Percentiles rank a stretch among this genome's conserved stretches.
phyloP scores from a whole-genome alignment of 2,888 invertebrate species.

The Drosophila stalkeri region DNA sequence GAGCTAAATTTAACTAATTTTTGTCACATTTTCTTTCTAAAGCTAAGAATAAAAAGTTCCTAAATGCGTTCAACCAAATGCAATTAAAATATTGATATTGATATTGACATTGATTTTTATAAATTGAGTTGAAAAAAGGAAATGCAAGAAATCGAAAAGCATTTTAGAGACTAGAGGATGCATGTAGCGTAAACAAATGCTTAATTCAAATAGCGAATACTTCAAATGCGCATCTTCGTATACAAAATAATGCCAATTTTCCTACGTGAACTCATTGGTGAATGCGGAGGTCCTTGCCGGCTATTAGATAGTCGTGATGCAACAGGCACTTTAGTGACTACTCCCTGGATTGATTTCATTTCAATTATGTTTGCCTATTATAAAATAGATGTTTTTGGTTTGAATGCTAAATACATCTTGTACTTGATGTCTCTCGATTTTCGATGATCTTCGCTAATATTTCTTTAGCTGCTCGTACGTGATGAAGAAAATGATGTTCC shows the following conservation, averaged over 20 bases:
- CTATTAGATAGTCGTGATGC: constrained; percentile 53
- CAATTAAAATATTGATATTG: constrained; percentile 4
- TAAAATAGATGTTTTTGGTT: constrained; percentile 64
- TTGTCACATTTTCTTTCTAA: constrained; percentile 33
- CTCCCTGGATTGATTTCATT: constrained; percentile 34
- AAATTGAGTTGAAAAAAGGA: constrained; percentile 17
- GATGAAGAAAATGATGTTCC: constrained; percentile 98
- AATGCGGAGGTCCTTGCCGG: constrained; percentile 28
- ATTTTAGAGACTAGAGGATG: constrained; percentile 37
- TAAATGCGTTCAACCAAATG: constrained; percentile 39
- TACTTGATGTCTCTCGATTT: constrained; percentile 48
- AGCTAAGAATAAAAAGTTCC: constrained; percentile 13
- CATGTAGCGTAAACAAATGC: constrained; percentile 1
- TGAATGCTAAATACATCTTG: constrained; percentile 68
- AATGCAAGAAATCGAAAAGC: constrained; percentile 29
- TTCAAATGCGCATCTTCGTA: constrained; percentile 44
- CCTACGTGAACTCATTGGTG: constrained; percentile 24
- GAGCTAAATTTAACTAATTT: constrained; percentile 46
- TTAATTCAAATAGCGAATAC: constrained; percentile 52
- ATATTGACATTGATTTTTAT: background rate
- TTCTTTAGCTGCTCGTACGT: constrained; percentile 96
- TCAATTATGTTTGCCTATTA: constrained; percentile 40
- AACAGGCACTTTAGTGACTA: constrained; percentile 60
- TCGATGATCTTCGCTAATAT: constrained; percentile 84
- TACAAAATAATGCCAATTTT: constrained; percentile 6